Evolutionary conservation across 2,888 invertebrate species (phyloP).

Genomic region (Artemia sinica): DNA sequence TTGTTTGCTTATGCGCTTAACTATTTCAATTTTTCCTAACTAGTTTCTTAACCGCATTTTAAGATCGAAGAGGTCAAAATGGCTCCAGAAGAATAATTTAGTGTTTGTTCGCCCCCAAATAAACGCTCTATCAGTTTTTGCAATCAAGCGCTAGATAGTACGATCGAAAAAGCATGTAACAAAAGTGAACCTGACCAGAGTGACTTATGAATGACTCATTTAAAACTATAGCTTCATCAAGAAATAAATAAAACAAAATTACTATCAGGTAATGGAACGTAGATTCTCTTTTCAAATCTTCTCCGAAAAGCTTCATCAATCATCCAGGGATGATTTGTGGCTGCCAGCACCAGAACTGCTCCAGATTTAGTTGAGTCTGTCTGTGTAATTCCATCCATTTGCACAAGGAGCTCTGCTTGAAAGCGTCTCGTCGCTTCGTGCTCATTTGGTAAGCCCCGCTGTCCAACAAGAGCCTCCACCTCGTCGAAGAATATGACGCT

Average conservation of each 20-base stretch:
- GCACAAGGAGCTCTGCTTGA: conserved; percentile 70
- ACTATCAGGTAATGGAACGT: conserved; percentile 58
- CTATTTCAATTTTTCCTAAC: too few species aligned
- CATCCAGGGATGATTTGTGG: conserved; percentile 83
- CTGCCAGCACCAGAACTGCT: conserved; percentile 67
- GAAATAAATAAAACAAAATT: conserved; percentile 20
- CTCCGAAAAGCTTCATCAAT: conserved; percentile 70
- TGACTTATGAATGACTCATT: too few species aligned
- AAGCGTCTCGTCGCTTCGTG: conserved; percentile 68
- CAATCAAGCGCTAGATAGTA: too few species aligned
- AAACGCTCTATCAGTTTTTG: too few species aligned
- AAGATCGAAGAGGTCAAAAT: too few species aligned
- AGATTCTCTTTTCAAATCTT: conserved; percentile 70
- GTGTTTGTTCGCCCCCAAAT: too few species aligned
- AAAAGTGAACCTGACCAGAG: too few species aligned
- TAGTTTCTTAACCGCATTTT: too few species aligned
- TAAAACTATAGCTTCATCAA: too few species aligned
- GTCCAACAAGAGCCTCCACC: conserved; percentile 67
- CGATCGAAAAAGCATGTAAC: too few species aligned
- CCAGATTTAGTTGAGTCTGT: conserved; percentile 21
- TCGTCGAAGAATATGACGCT: conserved; percentile 81
- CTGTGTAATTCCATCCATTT: conserved; percentile 58
- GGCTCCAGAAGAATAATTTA: too few species aligned
- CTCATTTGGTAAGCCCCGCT: conserved; percentile 63
- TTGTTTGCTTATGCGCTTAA: too few species aligned